A percentile compares a stretch with the other conserved stretches of the same genome.
phyloP scores from a whole-genome alignment of 1,140 invertebrate genomes.

The Drosophila simulans region DNA sequence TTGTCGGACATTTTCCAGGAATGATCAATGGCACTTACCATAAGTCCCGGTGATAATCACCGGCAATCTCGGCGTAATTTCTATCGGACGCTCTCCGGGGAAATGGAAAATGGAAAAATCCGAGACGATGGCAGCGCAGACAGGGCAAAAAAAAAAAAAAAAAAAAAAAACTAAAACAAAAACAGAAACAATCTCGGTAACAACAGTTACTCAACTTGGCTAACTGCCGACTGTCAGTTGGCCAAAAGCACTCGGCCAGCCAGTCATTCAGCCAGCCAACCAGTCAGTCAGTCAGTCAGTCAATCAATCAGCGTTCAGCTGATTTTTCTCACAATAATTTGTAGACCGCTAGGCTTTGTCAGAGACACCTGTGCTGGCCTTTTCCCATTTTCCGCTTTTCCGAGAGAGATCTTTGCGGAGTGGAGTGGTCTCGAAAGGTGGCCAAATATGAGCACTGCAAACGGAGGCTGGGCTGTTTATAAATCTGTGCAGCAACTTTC shows the following conservation, averaged over 20 bases:
- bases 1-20: slow-evolving; percentile 21
- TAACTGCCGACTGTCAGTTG: slow-evolving; percentile 46
- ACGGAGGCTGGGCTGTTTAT: slow-evolving; percentile 44
- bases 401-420: background rate
- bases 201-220: slow-evolving; percentile 60
- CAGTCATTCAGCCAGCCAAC: slow-evolving; percentile 27
- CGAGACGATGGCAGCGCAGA: background rate
- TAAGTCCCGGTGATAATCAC: slow-evolving; percentile 42
- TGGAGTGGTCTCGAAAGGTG: slow-evolving; percentile 16
- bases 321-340: slow-evolving; percentile 83
- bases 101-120: slow-evolving; percentile 5
- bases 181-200: slow-evolving; percentile 45
- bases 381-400: slow-evolving; percentile 36
- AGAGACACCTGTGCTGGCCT: slow-evolving; percentile 65
- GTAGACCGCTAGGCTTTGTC: slow-evolving; percentile 70
- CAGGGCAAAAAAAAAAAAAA: slow-evolving; percentile 1
- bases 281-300: slow-evolving; percentile 31
- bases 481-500: slow-evolving; percentile 70
- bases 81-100: slow-evolving; percentile 17
- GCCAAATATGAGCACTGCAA: slow-evolving; percentile 44
- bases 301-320: slow-evolving; percentile 66
- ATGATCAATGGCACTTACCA: slow-evolving; percentile 38
- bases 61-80: slow-evolving; percentile 38
- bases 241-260: slow-evolving; percentile 36
- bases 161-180: background rate